These are phyloP conservation scores for Notarius quadriscutis DNA, from an alignment of 2,113 vertebrate genomes.

Conservation along the genomic window DNA sequence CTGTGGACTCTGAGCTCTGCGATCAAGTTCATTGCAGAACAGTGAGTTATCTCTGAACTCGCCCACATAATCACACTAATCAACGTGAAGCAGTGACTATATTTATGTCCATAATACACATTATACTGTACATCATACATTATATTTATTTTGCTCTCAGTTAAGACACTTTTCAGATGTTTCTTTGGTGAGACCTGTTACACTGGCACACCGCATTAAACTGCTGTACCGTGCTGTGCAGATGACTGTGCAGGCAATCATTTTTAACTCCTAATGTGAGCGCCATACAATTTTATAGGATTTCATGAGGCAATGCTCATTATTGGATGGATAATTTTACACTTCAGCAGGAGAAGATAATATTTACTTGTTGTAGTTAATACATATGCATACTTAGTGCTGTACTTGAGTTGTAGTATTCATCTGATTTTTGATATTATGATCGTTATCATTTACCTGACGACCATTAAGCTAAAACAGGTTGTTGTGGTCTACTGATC, in stretches of 20 bases:
- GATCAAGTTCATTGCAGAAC: neutral
- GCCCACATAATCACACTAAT: neutral
- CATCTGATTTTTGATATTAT: neutral
- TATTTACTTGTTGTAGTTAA: too few relatives aligned
- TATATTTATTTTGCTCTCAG: too few relatives aligned
- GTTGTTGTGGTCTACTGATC: neutral
- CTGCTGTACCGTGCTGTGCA: neutral
- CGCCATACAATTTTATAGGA: neutral
- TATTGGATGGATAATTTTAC: neutral
- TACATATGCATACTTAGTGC: neutral
- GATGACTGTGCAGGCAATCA: neutral
- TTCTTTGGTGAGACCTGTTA: neutral
- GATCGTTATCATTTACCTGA: neutral
- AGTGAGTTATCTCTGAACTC: neutral
- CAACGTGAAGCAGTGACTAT: neutral
- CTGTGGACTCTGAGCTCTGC: neutral
- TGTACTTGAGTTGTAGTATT: neutral
- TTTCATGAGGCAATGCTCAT: neutral
- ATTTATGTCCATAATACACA: neutral
- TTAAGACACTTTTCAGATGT: too few relatives aligned
- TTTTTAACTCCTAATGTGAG: neutral
- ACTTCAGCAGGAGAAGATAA: neutral
- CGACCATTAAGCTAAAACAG: neutral
- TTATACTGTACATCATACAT: neutral
- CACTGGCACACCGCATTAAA: neutral